Conservation (phyloP, 2,888 invertebrate genomes). For the Graphium colonna region DNA sequence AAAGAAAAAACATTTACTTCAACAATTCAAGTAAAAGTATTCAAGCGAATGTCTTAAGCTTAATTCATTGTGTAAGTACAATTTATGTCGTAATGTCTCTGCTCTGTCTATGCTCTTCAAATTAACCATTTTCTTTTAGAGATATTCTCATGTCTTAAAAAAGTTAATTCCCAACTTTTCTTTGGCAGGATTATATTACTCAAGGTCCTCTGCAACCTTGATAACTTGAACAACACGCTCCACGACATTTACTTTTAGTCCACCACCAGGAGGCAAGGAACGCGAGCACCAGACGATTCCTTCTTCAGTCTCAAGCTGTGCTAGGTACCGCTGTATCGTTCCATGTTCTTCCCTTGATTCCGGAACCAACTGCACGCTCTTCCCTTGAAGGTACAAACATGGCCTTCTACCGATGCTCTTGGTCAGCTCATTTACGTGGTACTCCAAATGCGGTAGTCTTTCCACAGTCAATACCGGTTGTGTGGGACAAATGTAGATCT, state of each 20-base stretch:
- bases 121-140: too few species aligned
- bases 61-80: too few species aligned
- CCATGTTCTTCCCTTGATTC: slow-evolving; percentile 9
- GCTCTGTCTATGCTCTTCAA: too few species aligned
- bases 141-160: too few species aligned
- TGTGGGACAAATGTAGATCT: slow-evolving; percentile 8
- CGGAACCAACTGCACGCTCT: slow-evolving; percentile 12
- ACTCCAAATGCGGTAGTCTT: slow-evolving; percentile 10
- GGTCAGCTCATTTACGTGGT: slow-evolving; percentile 11
- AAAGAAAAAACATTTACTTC: too few species aligned
- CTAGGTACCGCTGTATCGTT: slow-evolving; percentile 13
- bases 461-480: slow-evolving; percentile 18
- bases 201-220: too few species aligned
- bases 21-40: too few species aligned
- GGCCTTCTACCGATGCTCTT: slow-evolving; percentile 6
- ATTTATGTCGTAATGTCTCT: too few species aligned
- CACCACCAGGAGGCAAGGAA: slow-evolving; percentile 11
- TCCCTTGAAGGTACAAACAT: slow-evolving; percentile 7
- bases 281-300: slow-evolving; percentile 16
- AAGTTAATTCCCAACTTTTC: too few species aligned
- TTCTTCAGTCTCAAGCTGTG: slow-evolving; percentile 6
- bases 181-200: too few species aligned
- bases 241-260: slow-evolving; percentile 12
- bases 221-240: slow-evolving; percentile 6
- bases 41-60: too few species aligned